Evolutionary conservation across 2,888 invertebrate species (phyloP).

Genomic region (Peribatodes rhomboidaria): DNA sequence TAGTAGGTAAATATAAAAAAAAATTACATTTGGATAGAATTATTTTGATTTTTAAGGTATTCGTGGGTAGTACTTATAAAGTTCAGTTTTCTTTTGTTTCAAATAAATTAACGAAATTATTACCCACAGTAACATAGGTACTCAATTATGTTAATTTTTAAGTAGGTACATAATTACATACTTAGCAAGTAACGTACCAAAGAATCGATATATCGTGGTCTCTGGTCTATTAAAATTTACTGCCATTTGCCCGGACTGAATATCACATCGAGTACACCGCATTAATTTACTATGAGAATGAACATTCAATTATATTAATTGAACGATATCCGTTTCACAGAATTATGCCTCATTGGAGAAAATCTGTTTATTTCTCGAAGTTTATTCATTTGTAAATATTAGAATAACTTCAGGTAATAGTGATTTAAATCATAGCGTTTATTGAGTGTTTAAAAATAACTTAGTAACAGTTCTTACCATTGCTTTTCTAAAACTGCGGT

Average conservation of each 20-base stretch:
- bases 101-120: too few relatives aligned
- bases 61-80: too few relatives aligned
- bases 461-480: conserved; percentile 65
- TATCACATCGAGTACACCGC: conserved; percentile 17
- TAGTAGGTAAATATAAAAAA: too few relatives aligned
- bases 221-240: conserved; percentile 19
- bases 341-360: conserved; percentile 43
- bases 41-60: too few relatives aligned
- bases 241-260: conserved; percentile 9
- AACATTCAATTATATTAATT: conserved; percentile 54
- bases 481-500: conserved; percentile 56
- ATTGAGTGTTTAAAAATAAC: background rate
- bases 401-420: conserved; percentile 11
- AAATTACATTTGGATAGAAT: too few relatives aligned
- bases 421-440: conserved; percentile 26
- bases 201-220: conserved; percentile 11
- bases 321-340: conserved; percentile 54
- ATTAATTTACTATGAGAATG: background rate
- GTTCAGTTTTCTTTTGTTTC: too few relatives aligned
- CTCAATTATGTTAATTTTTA: too few relatives aligned
- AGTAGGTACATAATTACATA: too few relatives aligned
- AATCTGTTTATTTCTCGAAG: conserved; percentile 47
- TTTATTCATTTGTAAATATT: too few relatives aligned
- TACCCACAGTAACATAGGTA: too few relatives aligned
- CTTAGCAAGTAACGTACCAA: background rate